Evolutionary conservation across 2,797 vertebrate genomes (phyloP), one percentile per base, ranked within the genome.

Genomic region (Thripadectes ignobilis): DNA sequence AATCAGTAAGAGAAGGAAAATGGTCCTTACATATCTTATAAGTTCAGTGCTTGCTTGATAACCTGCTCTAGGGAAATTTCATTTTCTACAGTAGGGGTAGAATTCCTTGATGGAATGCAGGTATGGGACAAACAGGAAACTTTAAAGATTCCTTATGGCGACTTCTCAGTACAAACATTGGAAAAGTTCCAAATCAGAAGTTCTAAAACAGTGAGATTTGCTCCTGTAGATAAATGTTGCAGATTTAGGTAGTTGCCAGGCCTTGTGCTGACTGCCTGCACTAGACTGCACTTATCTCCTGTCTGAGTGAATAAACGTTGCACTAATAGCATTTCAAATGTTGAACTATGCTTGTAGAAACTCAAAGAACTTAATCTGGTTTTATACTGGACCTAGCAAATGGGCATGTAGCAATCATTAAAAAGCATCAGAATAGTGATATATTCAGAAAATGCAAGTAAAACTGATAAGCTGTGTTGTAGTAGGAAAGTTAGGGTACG

Each of bases 371-470:
- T 23, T 73, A 32, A 43, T 18, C 15, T 61, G 41, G 17, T 67
- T 93, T 81, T 93, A 9, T 38, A 49, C 3, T 57, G 8, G 22
- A 24, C 54, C 30, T 20, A 78, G 34, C 3, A 61, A 94, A 93
- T 36, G 4, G 39, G 6, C 0, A 0, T 46, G 39, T 39, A 32
- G 12, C 2, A 1, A 52, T 39, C 19, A 34, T 34, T 61, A 52
- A 71, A 91, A 79, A 67, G 14, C 51, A 62, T 26, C 34, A 76
- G 23, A 89, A 49, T 17, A 48, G 22, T 55, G 51, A 9, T 59
- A 3, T 34, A 22, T 66, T 76, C 23, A 32, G 59, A 14, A 6
- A 14, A 1, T 32, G 30, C 21, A 69, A 78, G 20, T 51, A 55
- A 66, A 81, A 41, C 38, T 39, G 67, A 57, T 22, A 36, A 77